Percentiles rank a stretch among this genome's conserved stretches.
These are phyloP conservation scores for Aphidius colemani DNA, from an alignment of 2,888 invertebrate genomes.

Conservation along the genomic window DNA sequence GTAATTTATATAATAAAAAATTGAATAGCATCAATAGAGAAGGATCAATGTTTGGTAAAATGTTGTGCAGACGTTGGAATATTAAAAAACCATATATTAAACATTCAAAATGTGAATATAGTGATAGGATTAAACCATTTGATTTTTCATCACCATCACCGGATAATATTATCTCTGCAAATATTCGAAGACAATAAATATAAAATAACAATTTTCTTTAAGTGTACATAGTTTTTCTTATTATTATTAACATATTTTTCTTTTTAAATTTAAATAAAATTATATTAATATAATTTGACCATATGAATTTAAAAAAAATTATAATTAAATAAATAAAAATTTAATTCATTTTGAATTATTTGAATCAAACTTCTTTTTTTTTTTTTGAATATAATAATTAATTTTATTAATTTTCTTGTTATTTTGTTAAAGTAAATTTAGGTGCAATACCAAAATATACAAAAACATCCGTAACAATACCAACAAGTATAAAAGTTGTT, in stretches of 20 bases:
- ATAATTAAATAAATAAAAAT: not conserved
- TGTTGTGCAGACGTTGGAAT: slow-evolving; percentile 59
- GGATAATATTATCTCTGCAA: slow-evolving; percentile 63
- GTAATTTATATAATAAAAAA: slow-evolving; percentile 27
- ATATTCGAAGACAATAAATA: slow-evolving; percentile 44
- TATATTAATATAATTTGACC: not conserved
- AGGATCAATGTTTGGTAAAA: slow-evolving; percentile 63
- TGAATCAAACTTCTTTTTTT: slow-evolving; percentile 9
- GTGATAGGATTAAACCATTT: slow-evolving; percentile 57
- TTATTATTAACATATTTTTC: not conserved
- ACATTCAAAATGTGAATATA: slow-evolving; percentile 31
- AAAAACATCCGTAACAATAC: slow-evolving; percentile 41
- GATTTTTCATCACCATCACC: slow-evolving; percentile 68
- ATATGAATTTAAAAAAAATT: not conserved
- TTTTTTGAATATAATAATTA: slow-evolving; percentile 33
- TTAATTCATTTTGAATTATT: slow-evolving; percentile 1
- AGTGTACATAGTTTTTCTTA: no score
- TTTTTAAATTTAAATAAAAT: not conserved
- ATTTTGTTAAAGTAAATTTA: slow-evolving; percentile 33
- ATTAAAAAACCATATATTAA: slow-evolving; percentile 38
- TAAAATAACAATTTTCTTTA: no score
- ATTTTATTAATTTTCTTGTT: slow-evolving; percentile 3
- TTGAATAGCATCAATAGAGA: slow-evolving; percentile 43
- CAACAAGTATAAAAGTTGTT: slow-evolving; percentile 49
- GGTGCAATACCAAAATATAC: slow-evolving; percentile 61